phyloP scores from a whole-genome alignment of 1,140 invertebrate genomes.

The Platyscapa corneri region DNA sequence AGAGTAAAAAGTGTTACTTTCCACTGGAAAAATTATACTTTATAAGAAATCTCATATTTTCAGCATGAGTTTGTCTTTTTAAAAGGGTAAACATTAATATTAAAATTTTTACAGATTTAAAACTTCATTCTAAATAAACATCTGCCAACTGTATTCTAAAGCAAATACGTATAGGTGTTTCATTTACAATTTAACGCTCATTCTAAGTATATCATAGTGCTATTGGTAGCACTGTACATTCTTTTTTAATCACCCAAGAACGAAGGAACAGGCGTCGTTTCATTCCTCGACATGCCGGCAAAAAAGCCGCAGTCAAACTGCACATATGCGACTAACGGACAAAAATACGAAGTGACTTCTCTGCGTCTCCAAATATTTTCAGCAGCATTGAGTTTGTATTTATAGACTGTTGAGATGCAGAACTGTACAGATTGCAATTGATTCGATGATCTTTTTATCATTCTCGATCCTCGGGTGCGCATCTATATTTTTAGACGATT shows the following conservation, averaged over 20 bases:
- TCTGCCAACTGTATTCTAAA: too few species aligned
- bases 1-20: too few species aligned
- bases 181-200: too few species aligned
- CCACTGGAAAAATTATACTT: too few species aligned
- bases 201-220: neutral
- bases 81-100: too few species aligned
- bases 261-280: slow-evolving; percentile 14
- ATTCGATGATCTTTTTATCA: slow-evolving; percentile 35
- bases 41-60: too few species aligned
- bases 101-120: too few species aligned
- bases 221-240: neutral
- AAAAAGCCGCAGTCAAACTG: slow-evolving; percentile 3
- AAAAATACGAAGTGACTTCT: slow-evolving; percentile 41
- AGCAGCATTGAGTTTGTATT: slow-evolving; percentile 21
- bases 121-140: too few species aligned
- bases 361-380: slow-evolving; percentile 29
- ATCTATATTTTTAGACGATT: slow-evolving; percentile 13
- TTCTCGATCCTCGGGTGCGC: neutral
- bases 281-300: slow-evolving; percentile 25
- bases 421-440: neutral
- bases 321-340: slow-evolving; percentile 29
- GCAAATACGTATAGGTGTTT: too few species aligned
- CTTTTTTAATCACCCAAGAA: slow-evolving; percentile 19
- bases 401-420: slow-evolving; percentile 25
- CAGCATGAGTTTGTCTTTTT: too few species aligned